Evolutionary conservation across 2,888 invertebrate species (phyloP), one percentile per base, ranked within the genome.

Genomic region (Koerneria pararmatus): DNA sequence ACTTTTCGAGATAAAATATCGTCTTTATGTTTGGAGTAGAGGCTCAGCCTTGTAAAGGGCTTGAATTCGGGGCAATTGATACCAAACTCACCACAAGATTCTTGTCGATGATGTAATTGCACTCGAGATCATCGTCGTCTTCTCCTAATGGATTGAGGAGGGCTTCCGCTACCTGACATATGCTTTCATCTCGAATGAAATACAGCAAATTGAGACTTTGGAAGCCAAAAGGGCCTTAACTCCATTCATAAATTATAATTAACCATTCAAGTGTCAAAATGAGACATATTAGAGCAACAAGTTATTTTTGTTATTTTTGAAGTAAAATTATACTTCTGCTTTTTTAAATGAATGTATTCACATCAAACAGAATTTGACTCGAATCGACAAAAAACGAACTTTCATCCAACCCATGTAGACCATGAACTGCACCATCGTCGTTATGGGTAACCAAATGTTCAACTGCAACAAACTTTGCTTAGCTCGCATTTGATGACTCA

Each of bases 21-120:
- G 22, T 53, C 34, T 27, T 27, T 35, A 57, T 27, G 57, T 19
- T 27, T 27, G 24, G 5, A 57, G n/a, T 24, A 15, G n/a, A n/a
- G n/a, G n/a, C n/a, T n/a, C n/a, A n/a, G n/a, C n/a, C n/a, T n/a
- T n/a, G n/a, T n/a, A n/a, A n/a, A n/a, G n/a, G n/a, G n/a, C n/a
- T n/a, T n/a, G n/a, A n/a, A n/a, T n/a, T n/a, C n/a, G n/a, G n/a
- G n/a, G n/a, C n/a, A 32, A 31, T 29, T 19, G 11, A 24, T 15
- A 46, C 46, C 63, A 37, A 46, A 70, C 77, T 72, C 57, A 74
- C 77, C 41, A 80, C 77, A 8, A 80, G 68, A 69, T 80, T 80
- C 67, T 78, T 80, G 71, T 80, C 80, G 58, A 80, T 78, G 35
- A 80, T 74, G 54, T 78, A 80, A 48, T 80, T 80, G 69, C 77